Conservation (phyloP, 2,888 invertebrate species). For the Miltochrista miniata region DNA sequence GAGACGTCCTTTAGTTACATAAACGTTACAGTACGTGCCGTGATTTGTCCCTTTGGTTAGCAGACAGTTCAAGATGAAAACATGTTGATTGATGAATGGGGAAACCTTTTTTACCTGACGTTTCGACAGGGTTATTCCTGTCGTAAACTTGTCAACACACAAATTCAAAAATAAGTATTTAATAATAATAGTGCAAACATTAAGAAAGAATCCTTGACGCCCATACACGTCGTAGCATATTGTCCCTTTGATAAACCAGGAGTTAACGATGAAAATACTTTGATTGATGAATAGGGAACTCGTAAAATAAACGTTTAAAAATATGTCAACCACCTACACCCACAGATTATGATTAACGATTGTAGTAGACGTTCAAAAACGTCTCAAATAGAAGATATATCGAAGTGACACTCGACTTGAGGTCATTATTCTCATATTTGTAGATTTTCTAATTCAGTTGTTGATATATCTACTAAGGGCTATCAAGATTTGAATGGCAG, state of each 20-base stretch:
- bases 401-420: conserved; percentile 24
- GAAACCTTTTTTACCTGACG: neutral
- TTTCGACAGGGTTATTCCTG: too few species aligned
- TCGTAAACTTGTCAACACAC: too few species aligned
- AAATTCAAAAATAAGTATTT: conserved; percentile 13
- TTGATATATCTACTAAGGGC: conserved; percentile 16
- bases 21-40: neutral
- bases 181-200: too few species aligned
- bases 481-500: conserved; percentile 17
- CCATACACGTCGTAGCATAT: neutral
- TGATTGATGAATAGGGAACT: neutral
- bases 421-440: conserved; percentile 16
- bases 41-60: neutral
- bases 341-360: neutral
- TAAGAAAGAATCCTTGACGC: neutral
- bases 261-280: neutral
- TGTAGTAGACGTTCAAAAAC: neutral
- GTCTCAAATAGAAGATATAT: conserved; percentile 13
- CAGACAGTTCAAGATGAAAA: neutral
- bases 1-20: too few species aligned
- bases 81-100: neutral
- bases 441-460: conserved; percentile 15
- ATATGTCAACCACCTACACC: neutral
- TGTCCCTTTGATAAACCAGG: neutral
- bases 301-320: neutral